phyloP scores from a whole-genome alignment of 2,113 vertebrate genomes.

The Gracilinanus agilis region DNA sequence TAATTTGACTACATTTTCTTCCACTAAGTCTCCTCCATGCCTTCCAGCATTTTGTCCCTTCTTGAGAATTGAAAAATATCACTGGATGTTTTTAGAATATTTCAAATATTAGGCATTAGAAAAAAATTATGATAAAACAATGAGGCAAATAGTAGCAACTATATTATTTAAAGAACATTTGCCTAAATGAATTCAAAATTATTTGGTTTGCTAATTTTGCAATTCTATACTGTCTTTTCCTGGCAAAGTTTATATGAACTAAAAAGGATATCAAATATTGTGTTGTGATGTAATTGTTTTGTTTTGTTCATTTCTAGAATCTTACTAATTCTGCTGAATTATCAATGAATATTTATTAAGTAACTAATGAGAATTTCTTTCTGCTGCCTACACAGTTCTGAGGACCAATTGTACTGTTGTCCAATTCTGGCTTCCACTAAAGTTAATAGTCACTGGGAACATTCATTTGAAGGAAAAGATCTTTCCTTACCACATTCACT shows the following conservation, averaged over 20 bases:
- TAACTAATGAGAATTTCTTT: background rate
- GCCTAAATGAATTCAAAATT: background rate
- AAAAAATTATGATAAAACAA: background rate
- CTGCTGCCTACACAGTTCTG: constrained; percentile 12
- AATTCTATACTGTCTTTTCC: constrained; percentile 15
- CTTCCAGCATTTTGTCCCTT: background rate
- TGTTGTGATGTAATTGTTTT: constrained; percentile 36
- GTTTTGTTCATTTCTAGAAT: constrained; percentile 27
- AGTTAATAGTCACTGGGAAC: constrained; percentile 28
- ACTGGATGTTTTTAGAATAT: constrained; percentile 41
- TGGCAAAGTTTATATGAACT: constrained; percentile 29
- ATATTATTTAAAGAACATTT: constrained; percentile 27
- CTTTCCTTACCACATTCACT: constrained; percentile 12
- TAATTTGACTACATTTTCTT: too few species aligned
- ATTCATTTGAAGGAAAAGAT: constrained; percentile 12
- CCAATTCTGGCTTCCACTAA: background rate
- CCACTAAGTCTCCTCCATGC: too few species aligned
- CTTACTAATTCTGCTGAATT: background rate
- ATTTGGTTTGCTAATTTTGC: background rate
- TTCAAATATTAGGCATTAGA: background rate
- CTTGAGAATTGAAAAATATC: constrained; percentile 11
- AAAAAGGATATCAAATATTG: constrained; percentile 57
- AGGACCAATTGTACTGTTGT: constrained; percentile 21
- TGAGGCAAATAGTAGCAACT: background rate
- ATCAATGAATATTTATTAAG: background rate